Evolutionary conservation across 2,797 vertebrate genomes (phyloP).

Genomic region (Enteromius paludinosus): DNA sequence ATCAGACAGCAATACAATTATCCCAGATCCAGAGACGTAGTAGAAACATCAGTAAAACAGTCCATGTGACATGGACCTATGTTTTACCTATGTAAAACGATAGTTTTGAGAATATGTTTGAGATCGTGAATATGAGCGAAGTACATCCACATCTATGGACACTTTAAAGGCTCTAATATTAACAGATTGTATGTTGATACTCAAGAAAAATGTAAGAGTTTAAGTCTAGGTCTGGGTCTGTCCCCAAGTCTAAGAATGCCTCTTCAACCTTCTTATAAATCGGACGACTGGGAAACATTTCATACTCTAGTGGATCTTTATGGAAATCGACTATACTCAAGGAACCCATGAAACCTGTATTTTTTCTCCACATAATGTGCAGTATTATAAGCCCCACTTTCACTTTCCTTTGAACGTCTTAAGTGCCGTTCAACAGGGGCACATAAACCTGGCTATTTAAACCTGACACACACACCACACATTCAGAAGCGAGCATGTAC

Average conservation of each 20-base stretch:
- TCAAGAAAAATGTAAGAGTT: not conserved
- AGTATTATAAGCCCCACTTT: conserved; percentile 4
- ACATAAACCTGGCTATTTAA: conserved; percentile 31
- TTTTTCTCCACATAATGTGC: conserved; percentile 17
- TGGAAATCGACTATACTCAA: conserved; percentile 20
- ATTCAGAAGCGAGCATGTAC: not conserved
- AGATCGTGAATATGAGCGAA: not conserved
- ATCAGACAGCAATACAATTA: no score
- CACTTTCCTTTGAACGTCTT: conserved; percentile 10
- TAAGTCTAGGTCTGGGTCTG: not conserved
- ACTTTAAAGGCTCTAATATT: not conserved
- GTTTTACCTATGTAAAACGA: not conserved
- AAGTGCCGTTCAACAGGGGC: conserved; percentile 20
- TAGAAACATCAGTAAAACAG: no score
- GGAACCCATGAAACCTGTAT: conserved; percentile 28
- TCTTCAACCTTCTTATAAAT: conserved; percentile 10
- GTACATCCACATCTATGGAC: not conserved
- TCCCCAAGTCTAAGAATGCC: not conserved
- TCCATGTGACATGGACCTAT: no score
- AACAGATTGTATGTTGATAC: not conserved
- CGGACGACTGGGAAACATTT: conserved; percentile 19
- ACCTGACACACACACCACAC: conserved; percentile 14
- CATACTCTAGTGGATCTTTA: conserved; percentile 15
- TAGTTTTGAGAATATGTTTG: not conserved
- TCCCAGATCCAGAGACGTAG: no score